Evolutionary conservation across 2,113 vertebrate species (phyloP).

Genomic region (Phylloscopus whistleri): DNA sequence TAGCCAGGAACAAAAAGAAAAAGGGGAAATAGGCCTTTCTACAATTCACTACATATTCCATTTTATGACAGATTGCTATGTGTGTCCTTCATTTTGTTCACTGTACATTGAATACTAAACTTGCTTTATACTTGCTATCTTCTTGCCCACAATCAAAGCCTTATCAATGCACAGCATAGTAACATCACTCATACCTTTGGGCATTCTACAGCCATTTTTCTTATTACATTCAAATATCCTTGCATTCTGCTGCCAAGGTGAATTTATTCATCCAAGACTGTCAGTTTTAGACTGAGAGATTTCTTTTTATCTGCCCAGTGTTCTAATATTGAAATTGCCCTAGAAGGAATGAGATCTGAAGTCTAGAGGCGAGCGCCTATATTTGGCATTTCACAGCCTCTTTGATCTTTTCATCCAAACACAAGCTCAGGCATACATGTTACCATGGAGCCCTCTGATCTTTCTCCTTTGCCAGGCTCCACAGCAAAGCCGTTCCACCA

Average conservation of each 20-base stretch:
- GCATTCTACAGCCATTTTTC: constrained; percentile 29
- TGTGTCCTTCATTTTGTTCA: constrained; percentile 29
- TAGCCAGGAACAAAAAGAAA: not conserved
- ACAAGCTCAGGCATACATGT: not conserved
- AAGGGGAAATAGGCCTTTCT: constrained; percentile 1
- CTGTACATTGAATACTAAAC: not conserved
- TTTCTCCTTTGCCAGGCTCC: not conserved
- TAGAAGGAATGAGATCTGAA: constrained; percentile 14
- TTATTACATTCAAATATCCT: constrained; percentile 34
- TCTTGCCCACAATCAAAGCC: constrained; percentile 24
- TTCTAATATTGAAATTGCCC: constrained; percentile 43
- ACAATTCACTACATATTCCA: not conserved
- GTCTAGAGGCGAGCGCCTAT: not conserved
- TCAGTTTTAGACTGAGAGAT: constrained; percentile 6
- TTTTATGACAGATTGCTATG: constrained; percentile 22
- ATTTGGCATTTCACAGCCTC: constrained; percentile 27
- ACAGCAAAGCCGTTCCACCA: not conserved
- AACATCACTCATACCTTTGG: constrained; percentile 29
- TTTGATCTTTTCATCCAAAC: constrained; percentile 33
- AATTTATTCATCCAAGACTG: constrained; percentile 14
- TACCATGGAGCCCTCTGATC: not conserved
- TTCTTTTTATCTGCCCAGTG: constrained; percentile 47
- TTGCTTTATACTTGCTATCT: constrained; percentile 7
- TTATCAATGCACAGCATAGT: constrained; percentile 35
- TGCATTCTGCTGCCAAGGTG: constrained; percentile 33